Percentiles rank a stretch among this genome's conserved stretches.
Evolutionary conservation across 2,797 vertebrate genomes (phyloP).

Genomic region (Melanotaenia boesemani): DNA sequence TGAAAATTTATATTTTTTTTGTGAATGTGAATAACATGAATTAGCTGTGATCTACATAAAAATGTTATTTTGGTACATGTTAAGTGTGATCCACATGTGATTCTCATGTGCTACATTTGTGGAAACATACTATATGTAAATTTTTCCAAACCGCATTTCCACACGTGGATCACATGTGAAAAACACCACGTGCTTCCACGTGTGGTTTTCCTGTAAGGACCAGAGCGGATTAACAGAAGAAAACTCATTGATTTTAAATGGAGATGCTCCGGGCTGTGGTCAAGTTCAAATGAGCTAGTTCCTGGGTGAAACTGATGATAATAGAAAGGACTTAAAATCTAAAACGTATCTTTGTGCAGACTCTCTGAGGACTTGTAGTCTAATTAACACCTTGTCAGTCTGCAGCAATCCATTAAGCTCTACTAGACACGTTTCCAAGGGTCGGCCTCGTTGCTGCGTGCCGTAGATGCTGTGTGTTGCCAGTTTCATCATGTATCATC

Average conservation of each 20-base stretch:
- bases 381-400: slow-evolving; percentile 66
- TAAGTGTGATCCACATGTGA: too few relatives aligned
- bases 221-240: slow-evolving; percentile 64
- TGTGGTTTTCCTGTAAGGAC: too few relatives aligned
- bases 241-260: slow-evolving; percentile 73
- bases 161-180: too few relatives aligned
- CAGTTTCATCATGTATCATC: slow-evolving; percentile 45
- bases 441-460: slow-evolving; percentile 42
- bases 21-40: too few relatives aligned
- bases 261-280: slow-evolving; percentile 36
- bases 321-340: too few relatives aligned
- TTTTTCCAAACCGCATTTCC: too few relatives aligned
- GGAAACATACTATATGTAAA: too few relatives aligned
- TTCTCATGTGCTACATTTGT: too few relatives aligned
- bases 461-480: slow-evolving; percentile 15
- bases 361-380: slow-evolving; percentile 44
- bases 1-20: too few relatives aligned
- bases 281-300: slow-evolving; percentile 59
- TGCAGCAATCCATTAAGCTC: slow-evolving; percentile 34
- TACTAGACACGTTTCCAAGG: slow-evolving; percentile 17
- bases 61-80: too few relatives aligned
- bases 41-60: too few relatives aligned
- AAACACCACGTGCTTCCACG: too few relatives aligned
- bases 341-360: slow-evolving; percentile 30
- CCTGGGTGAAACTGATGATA: slow-evolving; percentile 47